Evolutionary conservation across 2,888 invertebrate genomes (phyloP), one percentile per base, ranked within the genome.

Genomic region (Nomada flava): DNA sequence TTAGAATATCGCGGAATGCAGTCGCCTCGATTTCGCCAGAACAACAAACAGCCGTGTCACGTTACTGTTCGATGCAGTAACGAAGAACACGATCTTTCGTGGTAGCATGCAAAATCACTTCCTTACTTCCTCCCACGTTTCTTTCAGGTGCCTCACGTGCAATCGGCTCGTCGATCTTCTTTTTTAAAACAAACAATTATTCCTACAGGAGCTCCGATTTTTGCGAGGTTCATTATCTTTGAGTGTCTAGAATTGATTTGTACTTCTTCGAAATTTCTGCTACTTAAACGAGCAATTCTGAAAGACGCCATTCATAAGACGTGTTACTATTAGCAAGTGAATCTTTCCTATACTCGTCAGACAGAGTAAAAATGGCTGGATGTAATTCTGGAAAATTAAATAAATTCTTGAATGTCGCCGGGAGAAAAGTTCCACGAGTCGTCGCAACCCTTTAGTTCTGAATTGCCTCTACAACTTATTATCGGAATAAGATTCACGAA

Each of bases 1-100:
- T 79, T 79, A 79, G 79, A 79, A 79, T 79, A 79, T 79, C 79
- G 71, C 71, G 79, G 72, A 72, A 79, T 65, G 72, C 79, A 20
- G 79, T 79, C 79, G 79, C 36, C 53, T 60, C 79, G 65, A 47
- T 65, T 79, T 79, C 79, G 53, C 78, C 42, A 18, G 65, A 72
- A 67, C 77, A 59, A 70, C 79, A 67, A 60, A 79, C 72, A 53
- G 79, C 53, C 60, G n/a, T 42, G 79, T 79, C 79, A 79, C 79
- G 79, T 71, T 65, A 65, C 20, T 44, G 20, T 59, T 65, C 59
- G 73, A 44, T 59, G 11, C 26, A 65, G 47, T 72, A 79, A 79
- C 79, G 79, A 67, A 72, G 65, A 67, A 79, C 79, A 79, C 79
- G 79, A 79, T 72, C 63, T 26, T 60, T 79, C 79, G 64, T 64